phyloP scores from a whole-genome alignment of 2,797 vertebrate species.

The Falco peregrinus region DNA sequence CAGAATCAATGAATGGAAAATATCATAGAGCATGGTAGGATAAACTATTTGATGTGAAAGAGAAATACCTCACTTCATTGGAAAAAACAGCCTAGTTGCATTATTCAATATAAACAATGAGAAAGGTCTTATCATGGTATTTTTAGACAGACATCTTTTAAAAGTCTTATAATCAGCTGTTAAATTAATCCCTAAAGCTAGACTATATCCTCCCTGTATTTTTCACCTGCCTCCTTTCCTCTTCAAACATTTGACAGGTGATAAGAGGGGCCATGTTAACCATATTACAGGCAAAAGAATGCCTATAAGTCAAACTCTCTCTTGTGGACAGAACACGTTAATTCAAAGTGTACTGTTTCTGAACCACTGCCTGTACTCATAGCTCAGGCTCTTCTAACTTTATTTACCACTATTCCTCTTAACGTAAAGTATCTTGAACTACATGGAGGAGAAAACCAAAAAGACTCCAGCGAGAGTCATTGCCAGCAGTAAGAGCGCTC shows the following conservation, averaged over 20 bases:
- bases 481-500: background rate
- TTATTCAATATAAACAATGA: background rate
- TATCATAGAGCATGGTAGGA: background rate
- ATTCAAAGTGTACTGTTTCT: background rate
- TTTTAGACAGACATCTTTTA: background rate
- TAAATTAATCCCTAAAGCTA: background rate
- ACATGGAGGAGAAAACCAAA: background rate
- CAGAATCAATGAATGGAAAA: background rate
- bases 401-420: background rate
- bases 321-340: background rate
- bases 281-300: background rate
- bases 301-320: background rate
- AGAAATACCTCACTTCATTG: background rate
- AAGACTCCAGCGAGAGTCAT: conserved; percentile 10
- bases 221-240: background rate
- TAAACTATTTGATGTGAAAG: background rate
- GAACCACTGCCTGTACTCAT: background rate
- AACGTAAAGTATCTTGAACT: background rate
- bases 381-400: background rate
- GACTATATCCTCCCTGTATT: background rate
- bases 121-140: background rate
- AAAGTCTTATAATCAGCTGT: background rate
- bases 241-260: background rate
- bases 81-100: background rate
- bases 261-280: background rate